Evolutionary conservation across 2,113 vertebrate species (phyloP), one percentile per base, ranked within the genome.

Genomic region (Phrynosoma blainvillii): DNA sequence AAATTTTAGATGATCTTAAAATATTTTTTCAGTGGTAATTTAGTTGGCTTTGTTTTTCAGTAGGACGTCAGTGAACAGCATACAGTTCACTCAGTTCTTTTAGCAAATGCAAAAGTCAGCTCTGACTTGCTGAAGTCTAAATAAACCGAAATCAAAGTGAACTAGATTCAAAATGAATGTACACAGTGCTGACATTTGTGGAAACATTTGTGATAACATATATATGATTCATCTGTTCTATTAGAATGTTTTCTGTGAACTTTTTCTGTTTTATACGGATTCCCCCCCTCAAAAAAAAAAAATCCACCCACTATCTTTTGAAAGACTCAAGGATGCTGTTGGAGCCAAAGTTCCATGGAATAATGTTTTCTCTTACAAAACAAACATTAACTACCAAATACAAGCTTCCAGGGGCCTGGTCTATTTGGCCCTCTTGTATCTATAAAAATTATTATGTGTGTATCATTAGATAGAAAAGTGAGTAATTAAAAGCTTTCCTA

Each of bases 181-280:
- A 20, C 21, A 2, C 36, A 68, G n/a, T 78, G 40, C 62, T 90
- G 76, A 91, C 91, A 82, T 79, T 94, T 90, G 42, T 82, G 42
- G 75, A 93, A 90, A 89, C 86, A 89, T 93, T 92, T 95, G 92
- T 93, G 93, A 93, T 90, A 92, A 85, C 89, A 86, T 89, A 90
- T 78, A 92, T 93, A 93, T 93, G 93, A 93, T 90, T 94, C 91
- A 94, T 87, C 86, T 90, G 77, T 68, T 84, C 82, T 87, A 56
- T 84, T 84, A 73, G 75, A 88, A 89, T 93, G 91, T 92, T 94
- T 94, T 92, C 93, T 91, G 92, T 94, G 93, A 94, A 82, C 82
- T 91, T 89, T 94, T 93, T 82, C 91, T 3, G 62, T 75, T 88
- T 90, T 92, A 92, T 89, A n/a, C 1, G 5, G 32, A 68, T 65